Evolutionary conservation across 1,140 invertebrate species (phyloP).

Genomic region (Trichoplusia ni): DNA sequence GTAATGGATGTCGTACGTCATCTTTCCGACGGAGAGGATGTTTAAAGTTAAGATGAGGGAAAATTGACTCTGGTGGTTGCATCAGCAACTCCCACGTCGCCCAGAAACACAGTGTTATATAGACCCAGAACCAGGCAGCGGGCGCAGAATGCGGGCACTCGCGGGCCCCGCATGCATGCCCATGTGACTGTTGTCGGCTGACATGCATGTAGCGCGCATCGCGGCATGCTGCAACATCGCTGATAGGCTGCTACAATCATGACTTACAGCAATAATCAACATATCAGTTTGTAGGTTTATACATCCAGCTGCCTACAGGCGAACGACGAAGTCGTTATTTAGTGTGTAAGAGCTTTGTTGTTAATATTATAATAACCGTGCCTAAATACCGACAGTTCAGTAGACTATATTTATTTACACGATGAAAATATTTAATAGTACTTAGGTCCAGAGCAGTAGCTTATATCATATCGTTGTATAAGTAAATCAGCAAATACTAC

Average conservation of each 20-base stretch:
- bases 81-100: slow-evolving; percentile 58
- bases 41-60: slow-evolving; percentile 75
- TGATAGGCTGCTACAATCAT: slow-evolving; percentile 35
- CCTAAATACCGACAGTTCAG: too few relatives aligned
- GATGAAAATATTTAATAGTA: too few relatives aligned
- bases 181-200: slow-evolving; percentile 55
- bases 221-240: slow-evolving; percentile 64
- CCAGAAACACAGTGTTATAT: slow-evolving; percentile 72
- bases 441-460: neutral
- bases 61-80: slow-evolving; percentile 77
- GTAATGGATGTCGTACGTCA: slow-evolving; percentile 78
- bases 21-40: slow-evolving; percentile 71
- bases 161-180: slow-evolving; percentile 54
- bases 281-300: slow-evolving; percentile 68
- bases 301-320: slow-evolving; percentile 38
- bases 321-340: slow-evolving; percentile 63
- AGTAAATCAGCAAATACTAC: too few relatives aligned
- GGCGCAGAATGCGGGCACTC: slow-evolving; percentile 44
- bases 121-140: slow-evolving; percentile 50
- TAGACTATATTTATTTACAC: too few relatives aligned
- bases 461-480: too few relatives aligned
- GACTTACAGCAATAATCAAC: slow-evolving; percentile 67
- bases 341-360: slow-evolving; percentile 52
- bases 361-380: slow-evolving; percentile 11
- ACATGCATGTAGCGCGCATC: slow-evolving; percentile 52